Conservation (phyloP, 2,888 invertebrate species). For the Stomorhina lunata region DNA sequence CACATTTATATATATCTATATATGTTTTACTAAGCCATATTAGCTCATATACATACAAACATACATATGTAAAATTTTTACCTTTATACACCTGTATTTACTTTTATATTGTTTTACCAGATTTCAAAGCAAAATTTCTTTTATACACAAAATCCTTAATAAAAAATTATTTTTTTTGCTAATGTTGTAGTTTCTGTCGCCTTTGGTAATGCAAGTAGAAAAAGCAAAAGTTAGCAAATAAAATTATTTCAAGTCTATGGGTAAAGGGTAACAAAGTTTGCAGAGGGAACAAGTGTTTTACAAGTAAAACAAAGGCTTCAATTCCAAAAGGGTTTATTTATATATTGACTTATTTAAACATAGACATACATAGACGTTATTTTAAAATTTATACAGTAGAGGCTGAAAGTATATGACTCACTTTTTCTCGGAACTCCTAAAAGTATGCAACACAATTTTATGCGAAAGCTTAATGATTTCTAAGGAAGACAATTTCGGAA, state of each 20-base stretch:
- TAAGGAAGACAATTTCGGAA: too few species aligned
- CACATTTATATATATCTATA: background rate
- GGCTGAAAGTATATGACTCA: background rate
- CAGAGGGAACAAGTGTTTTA: background rate
- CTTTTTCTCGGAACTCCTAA: too few species aligned
- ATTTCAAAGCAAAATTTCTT: slow-evolving; percentile 34
- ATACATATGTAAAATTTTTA: background rate
- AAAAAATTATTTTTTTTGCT: background rate
- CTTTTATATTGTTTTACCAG: slow-evolving; percentile 10
- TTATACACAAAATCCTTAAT: slow-evolving; percentile 1
- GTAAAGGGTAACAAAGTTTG: background rate
- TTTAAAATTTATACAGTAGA: background rate
- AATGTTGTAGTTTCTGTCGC: background rate
- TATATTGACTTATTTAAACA: slow-evolving; percentile 45
- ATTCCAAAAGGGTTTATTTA: slow-evolving; percentile 37
- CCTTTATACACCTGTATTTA: slow-evolving; percentile 33
- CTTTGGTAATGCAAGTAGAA: background rate
- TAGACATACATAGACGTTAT: background rate
- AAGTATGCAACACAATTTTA: too few species aligned
- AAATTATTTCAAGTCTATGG: slow-evolving; percentile 32
- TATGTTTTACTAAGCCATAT: background rate
- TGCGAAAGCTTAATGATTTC: too few species aligned
- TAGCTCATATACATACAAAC: background rate
- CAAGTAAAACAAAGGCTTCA: slow-evolving; percentile 11
- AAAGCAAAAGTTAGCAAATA: slow-evolving; percentile 56